Percentiles rank a stretch among this genome's conserved stretches.
Evolutionary conservation across 2,113 vertebrate genomes (phyloP).

Genomic region (Pluvianellus socialis): DNA sequence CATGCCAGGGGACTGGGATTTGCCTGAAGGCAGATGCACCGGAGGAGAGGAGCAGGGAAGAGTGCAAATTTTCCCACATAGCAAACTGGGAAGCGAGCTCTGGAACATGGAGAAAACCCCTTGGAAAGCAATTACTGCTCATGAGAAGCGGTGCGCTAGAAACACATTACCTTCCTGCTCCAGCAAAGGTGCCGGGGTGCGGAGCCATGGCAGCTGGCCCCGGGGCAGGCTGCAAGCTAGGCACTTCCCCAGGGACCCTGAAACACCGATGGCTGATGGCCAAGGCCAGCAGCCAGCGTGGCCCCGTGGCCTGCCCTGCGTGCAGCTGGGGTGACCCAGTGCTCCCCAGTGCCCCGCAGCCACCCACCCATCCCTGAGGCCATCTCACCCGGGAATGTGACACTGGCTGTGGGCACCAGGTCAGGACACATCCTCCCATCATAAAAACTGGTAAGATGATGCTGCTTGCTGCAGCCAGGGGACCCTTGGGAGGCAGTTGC

Average conservation of each 20-base stretch:
- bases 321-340: not conserved
- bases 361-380: not conserved
- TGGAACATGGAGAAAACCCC: not conserved
- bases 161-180: not conserved
- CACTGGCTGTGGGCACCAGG: not conserved
- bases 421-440: not conserved
- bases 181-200: not conserved
- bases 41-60: not conserved
- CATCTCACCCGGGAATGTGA: not conserved
- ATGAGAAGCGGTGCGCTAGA: not conserved
- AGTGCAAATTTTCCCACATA: not conserved
- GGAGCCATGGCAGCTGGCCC: not conserved
- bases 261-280: rapidly evolving
- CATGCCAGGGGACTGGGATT: not conserved
- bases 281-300: not conserved
- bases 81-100: not conserved
- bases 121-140: slow-evolving; percentile 1
- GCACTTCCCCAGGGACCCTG: rapidly evolving
- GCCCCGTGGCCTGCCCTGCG: not conserved
- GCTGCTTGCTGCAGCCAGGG: not conserved
- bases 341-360: not conserved
- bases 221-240: not conserved
- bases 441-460: not conserved
- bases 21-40: not conserved
- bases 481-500: not conserved